phyloP scores from a whole-genome alignment of 37 sponge, comb jelly and placozoan species.

The Cladorhizidae sp. region DNA sequence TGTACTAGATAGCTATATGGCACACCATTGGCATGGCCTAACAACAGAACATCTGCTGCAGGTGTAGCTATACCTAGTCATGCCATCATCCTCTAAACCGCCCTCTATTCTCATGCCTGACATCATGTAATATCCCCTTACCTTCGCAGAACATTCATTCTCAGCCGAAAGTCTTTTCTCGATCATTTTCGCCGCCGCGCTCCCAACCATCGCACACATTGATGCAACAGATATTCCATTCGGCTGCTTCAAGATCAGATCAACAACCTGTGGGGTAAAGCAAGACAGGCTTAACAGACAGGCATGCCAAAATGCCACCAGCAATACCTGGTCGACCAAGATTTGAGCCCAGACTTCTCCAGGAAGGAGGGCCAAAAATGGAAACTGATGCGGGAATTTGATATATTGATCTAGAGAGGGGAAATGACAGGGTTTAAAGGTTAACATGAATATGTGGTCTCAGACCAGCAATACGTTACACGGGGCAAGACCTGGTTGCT shows the following conservation, averaged over 20 bases:
- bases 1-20: too few relatives aligned
- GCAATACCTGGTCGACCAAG: conserved; percentile 58
- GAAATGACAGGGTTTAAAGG: too few relatives aligned
- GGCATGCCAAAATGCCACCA: not conserved
- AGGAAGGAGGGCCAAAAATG: conserved; percentile 65
- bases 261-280: conserved; percentile 30
- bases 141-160: conserved; percentile 57
- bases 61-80: too few relatives aligned
- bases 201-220: conserved; percentile 27
- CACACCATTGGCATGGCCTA: too few relatives aligned
- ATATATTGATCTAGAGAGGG: not conserved
- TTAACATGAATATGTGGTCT: too few relatives aligned
- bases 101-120: not conserved
- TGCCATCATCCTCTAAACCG: too few relatives aligned
- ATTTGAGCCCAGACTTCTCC: conserved; percentile 69
- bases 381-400: conserved; percentile 66
- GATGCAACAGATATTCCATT: conserved; percentile 62
- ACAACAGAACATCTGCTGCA: too few relatives aligned
- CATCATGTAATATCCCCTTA: conserved; percentile 1
- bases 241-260: conserved; percentile 31
- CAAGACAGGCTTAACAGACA: not conserved
- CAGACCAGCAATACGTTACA: too few relatives aligned
- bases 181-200: conserved; percentile 51
- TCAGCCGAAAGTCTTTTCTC: conserved; percentile 6
- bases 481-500: too few relatives aligned